These are phyloP conservation scores for Achlya flavicornis DNA, from an alignment of 2,888 invertebrate species.

Conservation along the genomic window DNA sequence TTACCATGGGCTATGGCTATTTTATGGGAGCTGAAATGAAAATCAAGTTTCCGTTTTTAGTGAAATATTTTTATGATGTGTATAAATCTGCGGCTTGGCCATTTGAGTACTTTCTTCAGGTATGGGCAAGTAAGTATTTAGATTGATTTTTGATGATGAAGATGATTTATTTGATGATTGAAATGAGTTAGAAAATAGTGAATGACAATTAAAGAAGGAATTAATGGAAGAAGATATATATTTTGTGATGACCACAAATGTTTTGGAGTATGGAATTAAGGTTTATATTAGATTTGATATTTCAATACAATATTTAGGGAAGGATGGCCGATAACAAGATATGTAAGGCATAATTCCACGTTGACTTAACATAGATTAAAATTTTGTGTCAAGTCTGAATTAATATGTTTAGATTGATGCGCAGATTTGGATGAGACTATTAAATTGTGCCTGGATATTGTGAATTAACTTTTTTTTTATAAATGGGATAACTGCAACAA, in stretches of 20 bases:
- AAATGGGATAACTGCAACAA: no score
- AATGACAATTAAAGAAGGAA: not conserved
- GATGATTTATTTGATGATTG: not conserved
- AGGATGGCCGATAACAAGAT: no score
- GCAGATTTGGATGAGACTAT: no score
- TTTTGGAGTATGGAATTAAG: no score
- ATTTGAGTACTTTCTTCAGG: constrained; percentile 58
- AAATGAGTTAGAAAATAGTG: not conserved
- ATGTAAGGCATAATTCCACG: no score
- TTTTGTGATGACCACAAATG: not conserved
- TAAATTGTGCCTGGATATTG: no score
- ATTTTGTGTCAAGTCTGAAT: no score
- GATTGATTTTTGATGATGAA: not conserved
- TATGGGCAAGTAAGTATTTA: constrained; percentile 55
- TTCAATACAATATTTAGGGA: no score
- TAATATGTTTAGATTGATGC: no score
- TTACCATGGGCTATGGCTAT: constrained; percentile 50
- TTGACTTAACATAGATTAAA: no score
- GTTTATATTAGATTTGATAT: no score
- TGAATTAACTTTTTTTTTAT: no score
- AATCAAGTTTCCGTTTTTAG: constrained; percentile 52
- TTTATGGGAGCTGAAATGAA: constrained; percentile 40
- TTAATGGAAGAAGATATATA: not conserved
- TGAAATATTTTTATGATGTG: constrained; percentile 60
- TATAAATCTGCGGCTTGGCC: constrained; percentile 46